Percentiles rank a stretch among this genome's conserved stretches.
These are phyloP conservation scores for Heteromormyrus szaboi DNA, from an alignment of 2,797 vertebrate genomes.

Conservation along the genomic window DNA sequence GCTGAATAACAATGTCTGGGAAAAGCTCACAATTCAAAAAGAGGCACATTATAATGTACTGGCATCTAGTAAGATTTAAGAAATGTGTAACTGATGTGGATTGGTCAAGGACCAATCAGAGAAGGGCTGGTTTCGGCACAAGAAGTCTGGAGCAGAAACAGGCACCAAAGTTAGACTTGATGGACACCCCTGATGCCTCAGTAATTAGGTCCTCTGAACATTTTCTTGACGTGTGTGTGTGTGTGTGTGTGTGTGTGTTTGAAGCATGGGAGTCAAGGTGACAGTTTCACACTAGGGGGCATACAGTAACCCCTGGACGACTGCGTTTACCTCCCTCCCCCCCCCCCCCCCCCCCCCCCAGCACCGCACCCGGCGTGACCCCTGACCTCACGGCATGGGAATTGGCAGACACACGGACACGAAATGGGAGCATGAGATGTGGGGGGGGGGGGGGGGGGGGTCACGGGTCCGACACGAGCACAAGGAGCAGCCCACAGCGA, in stretches of 20 bases:
- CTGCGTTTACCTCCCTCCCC: neutral
- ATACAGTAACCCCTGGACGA: neutral
- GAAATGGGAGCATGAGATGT: constrained; percentile 63
- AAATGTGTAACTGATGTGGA: neutral
- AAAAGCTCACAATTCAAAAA: neutral
- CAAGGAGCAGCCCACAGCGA: constrained; percentile 47
- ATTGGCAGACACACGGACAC: neutral
- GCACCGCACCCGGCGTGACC: neutral
- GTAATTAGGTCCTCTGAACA: neutral
- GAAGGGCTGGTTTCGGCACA: neutral
- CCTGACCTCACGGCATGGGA: constrained; percentile 35
- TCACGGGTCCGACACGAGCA: constrained; percentile 44
- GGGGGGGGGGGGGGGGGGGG: constrained; percentile 31
- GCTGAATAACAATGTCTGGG: neutral
- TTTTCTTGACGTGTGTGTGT: neutral
- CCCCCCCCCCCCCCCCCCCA: constrained; percentile 24
- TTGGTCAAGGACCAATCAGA: neutral
- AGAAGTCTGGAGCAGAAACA: neutral
- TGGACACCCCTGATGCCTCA: neutral
- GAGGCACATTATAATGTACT: neutral
- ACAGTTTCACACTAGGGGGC: neutral
- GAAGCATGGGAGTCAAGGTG: neutral
- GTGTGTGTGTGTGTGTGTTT: neutral
- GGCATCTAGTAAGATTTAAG: neutral
- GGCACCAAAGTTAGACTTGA: neutral